Evolutionary conservation across 1,140 invertebrate species (phyloP).

Genomic region (Asobara japonica): DNA sequence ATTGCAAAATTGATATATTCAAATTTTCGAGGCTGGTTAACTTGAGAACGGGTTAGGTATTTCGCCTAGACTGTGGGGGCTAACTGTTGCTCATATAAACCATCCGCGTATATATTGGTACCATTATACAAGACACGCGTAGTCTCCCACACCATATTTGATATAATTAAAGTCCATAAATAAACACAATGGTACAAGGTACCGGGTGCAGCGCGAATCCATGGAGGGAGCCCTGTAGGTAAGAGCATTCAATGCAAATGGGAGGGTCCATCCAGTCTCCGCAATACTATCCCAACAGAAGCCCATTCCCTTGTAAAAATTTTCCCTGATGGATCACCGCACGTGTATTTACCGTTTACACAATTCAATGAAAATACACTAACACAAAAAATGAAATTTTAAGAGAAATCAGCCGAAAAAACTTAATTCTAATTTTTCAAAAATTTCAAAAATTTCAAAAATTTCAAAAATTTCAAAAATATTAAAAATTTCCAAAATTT

Average conservation of each 20-base stretch:
- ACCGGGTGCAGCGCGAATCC: conserved; percentile 39
- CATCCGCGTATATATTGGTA: conserved; percentile 28
- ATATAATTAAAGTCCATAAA: conserved; percentile 48
- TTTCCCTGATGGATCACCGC: not conserved
- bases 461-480: too few species aligned
- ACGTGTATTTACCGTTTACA: not conserved
- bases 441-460: too few species aligned
- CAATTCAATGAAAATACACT: not conserved
- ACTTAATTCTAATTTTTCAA: too few species aligned
- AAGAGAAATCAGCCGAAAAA: too few species aligned
- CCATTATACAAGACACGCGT: conserved; percentile 42
- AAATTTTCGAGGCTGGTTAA: not conserved
- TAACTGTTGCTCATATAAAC: conserved; percentile 39
- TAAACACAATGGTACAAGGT: conserved; percentile 46
- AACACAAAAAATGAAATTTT: not conserved
- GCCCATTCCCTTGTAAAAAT: not conserved
- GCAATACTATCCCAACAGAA: not conserved
- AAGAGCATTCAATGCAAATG: conserved; percentile 46
- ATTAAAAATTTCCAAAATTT: too few species aligned
- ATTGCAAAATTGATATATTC: too few species aligned
- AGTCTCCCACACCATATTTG: conserved; percentile 44
- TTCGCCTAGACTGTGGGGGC: not conserved
- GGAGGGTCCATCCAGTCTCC: conserved; percentile 22
- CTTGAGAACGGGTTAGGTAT: not conserved
- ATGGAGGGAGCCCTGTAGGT: conserved; percentile 34